A percentile compares a stretch with the other conserved stretches of the same genome.
phyloP scores from a whole-genome alignment of 2,113 vertebrate genomes.

The Ophthalmolycus amberensis region DNA sequence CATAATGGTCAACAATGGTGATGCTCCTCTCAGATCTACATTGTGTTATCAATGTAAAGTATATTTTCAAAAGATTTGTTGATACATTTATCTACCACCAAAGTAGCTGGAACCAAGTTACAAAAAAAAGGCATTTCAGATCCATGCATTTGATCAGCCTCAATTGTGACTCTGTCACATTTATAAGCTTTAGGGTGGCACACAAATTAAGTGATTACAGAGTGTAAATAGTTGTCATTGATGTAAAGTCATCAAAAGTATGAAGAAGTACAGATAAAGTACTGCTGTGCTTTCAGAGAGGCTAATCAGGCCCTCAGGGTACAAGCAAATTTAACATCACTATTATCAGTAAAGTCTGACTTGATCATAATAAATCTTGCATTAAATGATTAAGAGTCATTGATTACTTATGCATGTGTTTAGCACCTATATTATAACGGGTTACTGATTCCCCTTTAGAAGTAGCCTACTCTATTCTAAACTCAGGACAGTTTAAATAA shows the following conservation, averaged over 20 bases:
- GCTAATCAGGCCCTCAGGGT: background rate
- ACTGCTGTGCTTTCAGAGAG: background rate
- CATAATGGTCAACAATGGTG: background rate
- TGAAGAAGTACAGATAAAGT: background rate
- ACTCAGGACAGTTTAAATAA: constrained; percentile 12
- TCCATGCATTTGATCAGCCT: background rate
- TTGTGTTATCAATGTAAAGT: background rate
- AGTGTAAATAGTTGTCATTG: background rate
- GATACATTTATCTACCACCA: background rate
- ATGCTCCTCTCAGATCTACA: background rate
- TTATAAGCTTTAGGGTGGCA: background rate
- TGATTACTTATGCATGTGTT: background rate
- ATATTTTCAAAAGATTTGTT: background rate
- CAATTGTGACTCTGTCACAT: background rate
- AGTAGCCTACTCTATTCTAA: background rate
- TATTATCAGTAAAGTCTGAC: background rate
- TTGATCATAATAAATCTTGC: background rate
- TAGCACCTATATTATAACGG: background rate
- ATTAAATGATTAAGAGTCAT: background rate
- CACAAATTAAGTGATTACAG: background rate
- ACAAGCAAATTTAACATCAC: background rate
- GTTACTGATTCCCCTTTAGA: background rate
- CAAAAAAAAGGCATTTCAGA: background rate
- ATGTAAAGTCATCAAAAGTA: background rate
- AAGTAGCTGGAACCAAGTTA: background rate